A percentile compares a stretch with the other conserved stretches of the same genome.
These are phyloP conservation scores for Gambelia wislizenii DNA, from an alignment of 2,797 vertebrate species.

Conservation along the genomic window DNA sequence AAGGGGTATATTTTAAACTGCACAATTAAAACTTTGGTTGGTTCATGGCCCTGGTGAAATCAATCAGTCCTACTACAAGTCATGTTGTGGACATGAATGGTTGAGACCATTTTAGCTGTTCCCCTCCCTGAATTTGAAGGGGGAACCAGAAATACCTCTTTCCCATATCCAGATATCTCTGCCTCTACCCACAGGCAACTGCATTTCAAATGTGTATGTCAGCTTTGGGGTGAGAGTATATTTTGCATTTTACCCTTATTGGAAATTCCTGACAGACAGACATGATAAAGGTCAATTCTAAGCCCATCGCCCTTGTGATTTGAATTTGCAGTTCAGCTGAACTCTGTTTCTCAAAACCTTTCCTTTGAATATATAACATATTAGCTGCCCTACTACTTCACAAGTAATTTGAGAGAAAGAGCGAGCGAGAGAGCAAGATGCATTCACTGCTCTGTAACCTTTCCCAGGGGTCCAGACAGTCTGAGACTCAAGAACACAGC, in stretches of 20 bases:
- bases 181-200: not conserved
- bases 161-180: not conserved
- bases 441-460: conserved; percentile 72
- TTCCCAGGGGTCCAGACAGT: conserved; percentile 63
- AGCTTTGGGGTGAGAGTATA: not conserved
- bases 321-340: conserved; percentile 75
- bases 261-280: conserved; percentile 67
- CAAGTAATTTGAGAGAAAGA: conserved; percentile 60
- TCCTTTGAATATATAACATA: conserved; percentile 78
- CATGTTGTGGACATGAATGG: not conserved
- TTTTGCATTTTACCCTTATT: conserved; percentile 33
- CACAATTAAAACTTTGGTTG: conserved; percentile 32
- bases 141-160: not conserved
- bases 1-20: conserved; percentile 33
- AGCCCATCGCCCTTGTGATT: conserved; percentile 68
- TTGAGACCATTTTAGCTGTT: not conserved
- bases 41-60: conserved; percentile 19
- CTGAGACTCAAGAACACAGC: conserved; percentile 47
- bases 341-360: conserved; percentile 70
- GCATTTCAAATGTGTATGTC: not conserved
- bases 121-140: not conserved
- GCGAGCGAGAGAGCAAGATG: not conserved
- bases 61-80: not conserved
- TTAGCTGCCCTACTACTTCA: conserved; percentile 67
- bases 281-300: conserved; percentile 71